Base-by-base conservation (phyloP, 1,140 invertebrate species). In the Achatina immaculata region DNA sequence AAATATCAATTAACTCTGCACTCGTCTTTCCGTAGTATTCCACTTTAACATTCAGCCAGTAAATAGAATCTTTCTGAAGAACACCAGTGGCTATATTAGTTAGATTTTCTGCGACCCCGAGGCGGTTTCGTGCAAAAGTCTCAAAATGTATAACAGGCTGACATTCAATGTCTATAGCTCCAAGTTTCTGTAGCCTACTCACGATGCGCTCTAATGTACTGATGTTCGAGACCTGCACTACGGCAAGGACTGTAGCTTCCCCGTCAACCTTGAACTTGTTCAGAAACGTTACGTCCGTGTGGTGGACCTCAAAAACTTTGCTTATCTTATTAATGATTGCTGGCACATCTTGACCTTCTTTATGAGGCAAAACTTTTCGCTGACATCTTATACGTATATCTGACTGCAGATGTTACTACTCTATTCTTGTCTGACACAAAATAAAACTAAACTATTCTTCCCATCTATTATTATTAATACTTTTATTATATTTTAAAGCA, bases 151-250 rank as follows among this genome's bases (percentile, higher is more conserved):
- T 76, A 0, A 87, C 42, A 0, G 85, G 86, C 7, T 73, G 81
- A 71, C 84, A 84, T 0, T 74, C 77, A 24, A 86, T 83, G 66
- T 81, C 71, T 14, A 87, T 77, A 40, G 78, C 77, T 28, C 85
- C 86, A n/a, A 87, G 75, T n/a, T 85, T 81, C 58, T 80, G 83
- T 3, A 87, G 66, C 0, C 85, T 81, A 16, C 83, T 74, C 24
- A 87, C 65, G 4, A 75, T 85, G 0, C 86, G 79, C 68, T 87
- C 86, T 21, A 87, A 78, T 24, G 84, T 85, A 71, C 85, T 68
- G 38, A 87, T 81, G 58, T 87, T 85, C 40, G 71, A 82, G 28
- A 85, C 84, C 55, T 86, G 83, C 74, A 85, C 80, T 21, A 87
- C 85, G 85, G 81, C 38, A 81, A 82, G 45, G 72, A 77, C 16